These are phyloP conservation scores for Erythrocercus mccallii DNA, from an alignment of 2,113 vertebrate species.

Conservation along the genomic window DNA sequence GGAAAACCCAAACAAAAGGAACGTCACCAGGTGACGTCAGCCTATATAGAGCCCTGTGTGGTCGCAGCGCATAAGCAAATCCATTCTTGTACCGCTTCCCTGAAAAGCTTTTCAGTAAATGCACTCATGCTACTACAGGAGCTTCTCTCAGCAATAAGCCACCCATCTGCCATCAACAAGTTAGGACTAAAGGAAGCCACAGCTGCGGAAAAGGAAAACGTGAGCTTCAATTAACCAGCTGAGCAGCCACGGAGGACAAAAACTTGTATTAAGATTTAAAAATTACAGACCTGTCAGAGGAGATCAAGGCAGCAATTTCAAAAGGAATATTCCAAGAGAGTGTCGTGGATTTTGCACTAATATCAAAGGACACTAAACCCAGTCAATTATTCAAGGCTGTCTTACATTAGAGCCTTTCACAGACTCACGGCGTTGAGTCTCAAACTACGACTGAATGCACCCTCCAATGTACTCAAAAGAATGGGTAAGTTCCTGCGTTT, in stretches of 20 bases:
- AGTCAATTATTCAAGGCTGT: conserved; percentile 85
- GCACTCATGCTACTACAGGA: conserved; percentile 86
- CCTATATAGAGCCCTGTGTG: conserved; percentile 98
- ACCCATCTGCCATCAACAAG: conserved; percentile 97
- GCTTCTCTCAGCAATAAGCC: conserved; percentile 85
- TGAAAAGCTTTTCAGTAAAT: conserved; percentile 89
- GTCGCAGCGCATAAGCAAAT: conserved; percentile 94
- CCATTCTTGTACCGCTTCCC: conserved; percentile 83
- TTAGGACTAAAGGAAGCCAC: conserved; percentile 84
- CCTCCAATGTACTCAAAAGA: conserved; percentile 99
- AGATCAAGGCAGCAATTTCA: conserved; percentile 71
- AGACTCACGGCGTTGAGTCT: conserved; percentile 91
- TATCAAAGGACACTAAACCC: conserved; percentile 62
- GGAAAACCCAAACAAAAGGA: conserved; percentile 85
- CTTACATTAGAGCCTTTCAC: conserved; percentile 86
- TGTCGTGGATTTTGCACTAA: conserved; percentile 63
- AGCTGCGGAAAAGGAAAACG: conserved; percentile 70
- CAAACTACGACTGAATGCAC: conserved; percentile 99
- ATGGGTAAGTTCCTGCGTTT: conserved; percentile 96
- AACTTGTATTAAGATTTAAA: conserved; percentile 67
- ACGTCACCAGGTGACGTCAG: conserved; percentile 96
- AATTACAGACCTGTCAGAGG: conserved; percentile 43
- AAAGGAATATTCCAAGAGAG: conserved; percentile 71
- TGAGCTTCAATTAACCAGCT: conserved; percentile 84
- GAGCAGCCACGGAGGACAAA: conserved; percentile 70